phyloP scores from a whole-genome alignment of 2,888 invertebrate genomes.

The Seladonia tumulorum region DNA sequence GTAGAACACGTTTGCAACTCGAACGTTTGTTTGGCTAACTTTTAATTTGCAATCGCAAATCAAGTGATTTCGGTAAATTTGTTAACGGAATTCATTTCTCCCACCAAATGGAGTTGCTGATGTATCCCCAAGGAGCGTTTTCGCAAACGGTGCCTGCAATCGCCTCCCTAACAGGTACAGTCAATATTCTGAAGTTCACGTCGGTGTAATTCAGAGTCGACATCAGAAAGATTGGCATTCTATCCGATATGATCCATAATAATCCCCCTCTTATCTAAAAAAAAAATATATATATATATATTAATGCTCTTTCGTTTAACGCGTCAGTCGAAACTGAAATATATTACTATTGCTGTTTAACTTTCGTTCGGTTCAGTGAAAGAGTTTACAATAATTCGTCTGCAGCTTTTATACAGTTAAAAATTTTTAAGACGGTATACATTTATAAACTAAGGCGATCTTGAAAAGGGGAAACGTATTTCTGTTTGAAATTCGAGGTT shows the following conservation, averaged over 20 bases:
- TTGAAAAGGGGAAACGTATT: not conserved
- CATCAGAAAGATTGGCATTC: slow-evolving; percentile 92
- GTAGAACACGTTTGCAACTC: not conserved
- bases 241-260: slow-evolving; percentile 92
- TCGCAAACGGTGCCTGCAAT: slow-evolving; percentile 91
- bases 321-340: not conserved
- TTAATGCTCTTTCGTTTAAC: slow-evolving; percentile 55
- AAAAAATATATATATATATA: too few species aligned
- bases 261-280: slow-evolving; percentile 88
- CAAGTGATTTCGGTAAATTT: not conserved
- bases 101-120: slow-evolving; percentile 79
- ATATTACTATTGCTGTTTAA: not conserved
- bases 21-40: not conserved
- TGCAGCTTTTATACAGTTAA: too few species aligned
- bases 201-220: slow-evolving; percentile 89
- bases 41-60: not conserved
- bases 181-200: slow-evolving; percentile 91
- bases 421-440: not conserved
- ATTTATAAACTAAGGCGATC: not conserved
- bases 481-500: not conserved
- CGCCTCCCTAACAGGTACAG: slow-evolving; percentile 88
- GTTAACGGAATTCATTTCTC: slow-evolving; percentile 67
- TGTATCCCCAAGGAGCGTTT: slow-evolving; percentile 74
- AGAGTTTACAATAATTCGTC: not conserved
- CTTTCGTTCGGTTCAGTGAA: not conserved